Evolutionary conservation across 2,888 invertebrate genomes (phyloP), one percentile per base, ranked within the genome.

Genomic region (Copidosoma aretas): DNA sequence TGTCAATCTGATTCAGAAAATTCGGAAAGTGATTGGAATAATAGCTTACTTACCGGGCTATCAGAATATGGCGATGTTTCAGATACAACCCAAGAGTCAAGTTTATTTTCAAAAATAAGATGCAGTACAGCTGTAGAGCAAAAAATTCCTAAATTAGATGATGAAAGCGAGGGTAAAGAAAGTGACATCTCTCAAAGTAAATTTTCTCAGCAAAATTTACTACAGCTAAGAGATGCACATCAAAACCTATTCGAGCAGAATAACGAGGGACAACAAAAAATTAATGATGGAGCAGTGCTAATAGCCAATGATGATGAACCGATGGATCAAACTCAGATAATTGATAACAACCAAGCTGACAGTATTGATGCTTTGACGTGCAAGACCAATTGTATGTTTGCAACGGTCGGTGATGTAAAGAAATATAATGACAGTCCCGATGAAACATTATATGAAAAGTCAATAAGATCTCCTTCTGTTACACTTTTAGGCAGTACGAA

Each of bases 391-490:
- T 32, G 4, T 32, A 68, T 92, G 57, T 93, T 93, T 83, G 89
- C 91, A 8, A 92, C 92, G 0, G 87, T 93, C 1, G 92, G 92
- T 22, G 92, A 92, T 72, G 88, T 89, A 0, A 92, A 91, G 84
- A 88, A 89, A 74, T 86, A 87, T 32, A 32, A 32, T 32, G 32
- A 32, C 3, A 32, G 32, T 8, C 8, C 32, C 3, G 32, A 32
- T 32, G 32, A 32, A 85, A 87, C 22, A 84, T 84, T 14, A 83
- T 32, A 79, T 64, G 82, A 82, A 64, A 82, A 82, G 65, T 75
- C 77, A n/a, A 80, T 84, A 0, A 83, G 84, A 73, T 81, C 88
- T 53, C 87, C 88, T 4, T 86, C 86, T n/a, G 86, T 88, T n/a
- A 81, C 85, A 12, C 77, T 87, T 15, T 80, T 82, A 75, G 86